Evolutionary conservation across 2,113 vertebrate genomes (phyloP).

Genomic region (Triplophysa siluroides): DNA sequence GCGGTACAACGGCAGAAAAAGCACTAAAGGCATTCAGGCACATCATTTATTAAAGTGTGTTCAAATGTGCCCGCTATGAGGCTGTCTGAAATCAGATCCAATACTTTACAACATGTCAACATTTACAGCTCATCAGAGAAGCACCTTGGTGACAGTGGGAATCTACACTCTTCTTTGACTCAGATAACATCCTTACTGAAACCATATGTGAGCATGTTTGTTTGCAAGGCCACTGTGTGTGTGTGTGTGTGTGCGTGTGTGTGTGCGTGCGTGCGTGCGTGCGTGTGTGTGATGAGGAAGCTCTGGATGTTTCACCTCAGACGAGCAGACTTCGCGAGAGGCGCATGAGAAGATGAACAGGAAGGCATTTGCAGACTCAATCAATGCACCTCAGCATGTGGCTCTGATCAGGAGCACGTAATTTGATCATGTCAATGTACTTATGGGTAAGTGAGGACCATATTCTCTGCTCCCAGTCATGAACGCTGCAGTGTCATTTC

Average conservation of each 20-base stretch:
- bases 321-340: conserved; percentile 43
- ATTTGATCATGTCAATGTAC: conserved; percentile 61
- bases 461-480: conserved; percentile 43
- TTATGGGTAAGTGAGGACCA: conserved; percentile 54
- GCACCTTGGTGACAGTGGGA: conserved; percentile 57
- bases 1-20: not conserved
- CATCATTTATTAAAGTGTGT: conserved; percentile 20
- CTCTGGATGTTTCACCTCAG: conserved; percentile 46
- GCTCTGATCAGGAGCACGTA: conserved; percentile 58
- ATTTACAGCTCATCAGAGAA: conserved; percentile 70
- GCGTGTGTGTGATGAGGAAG: conserved; percentile 11
- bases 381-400: conserved; percentile 59
- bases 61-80: not conserved
- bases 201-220: conserved; percentile 57
- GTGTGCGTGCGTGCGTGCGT: not conserved
- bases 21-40: not conserved
- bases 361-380: conserved; percentile 54
- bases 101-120: conserved; percentile 72
- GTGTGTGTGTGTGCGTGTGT: not conserved
- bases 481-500: conserved; percentile 42
- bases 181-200: conserved; percentile 67
- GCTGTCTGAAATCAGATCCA: conserved; percentile 65
- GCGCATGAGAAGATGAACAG: conserved; percentile 52
- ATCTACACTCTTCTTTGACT: conserved; percentile 63
- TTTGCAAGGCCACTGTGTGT: conserved; percentile 41